phyloP scores from a whole-genome alignment of 2,888 invertebrate genomes.

The Luperina testacea region DNA sequence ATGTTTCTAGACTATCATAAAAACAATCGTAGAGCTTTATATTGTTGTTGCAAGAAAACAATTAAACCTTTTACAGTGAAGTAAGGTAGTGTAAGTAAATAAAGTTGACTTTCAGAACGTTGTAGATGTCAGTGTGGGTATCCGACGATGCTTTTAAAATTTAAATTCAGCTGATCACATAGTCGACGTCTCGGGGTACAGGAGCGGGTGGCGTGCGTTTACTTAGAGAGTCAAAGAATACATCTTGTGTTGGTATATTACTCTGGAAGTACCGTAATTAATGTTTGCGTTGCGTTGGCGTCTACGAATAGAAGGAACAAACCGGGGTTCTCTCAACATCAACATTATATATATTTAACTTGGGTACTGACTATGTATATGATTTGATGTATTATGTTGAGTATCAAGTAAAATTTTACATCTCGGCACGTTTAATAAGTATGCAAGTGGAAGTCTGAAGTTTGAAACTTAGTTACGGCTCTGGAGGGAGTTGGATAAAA shows the following conservation, averaged over 20 bases:
- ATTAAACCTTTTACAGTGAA: constrained; percentile 73
- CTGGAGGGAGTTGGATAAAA: constrained; percentile 22
- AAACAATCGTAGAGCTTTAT: constrained; percentile 79
- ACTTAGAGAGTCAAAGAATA: constrained; percentile 63
- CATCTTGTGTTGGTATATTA: constrained; percentile 49
- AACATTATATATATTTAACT: constrained; percentile 34
- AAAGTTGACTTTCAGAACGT: constrained; percentile 42
- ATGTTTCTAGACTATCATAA: constrained; percentile 81
- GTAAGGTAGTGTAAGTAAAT: constrained; percentile 41
- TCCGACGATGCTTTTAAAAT: constrained; percentile 55
- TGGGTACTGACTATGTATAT: constrained; percentile 6
- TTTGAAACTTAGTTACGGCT: constrained; percentile 38
- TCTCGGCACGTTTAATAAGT: constrained; percentile 25
- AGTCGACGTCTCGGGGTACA: constrained; percentile 42
- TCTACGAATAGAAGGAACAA: constrained; percentile 40
- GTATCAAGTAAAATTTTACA: constrained; percentile 32
- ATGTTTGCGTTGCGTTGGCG: constrained; percentile 53
- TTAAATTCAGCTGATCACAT: constrained; percentile 62
- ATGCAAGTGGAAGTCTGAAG: constrained; percentile 34
- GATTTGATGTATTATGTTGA: constrained; percentile 2
- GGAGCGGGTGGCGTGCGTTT: constrained; percentile 47
- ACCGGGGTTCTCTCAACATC: constrained; percentile 33
- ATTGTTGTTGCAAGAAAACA: constrained; percentile 77
- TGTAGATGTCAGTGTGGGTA: constrained; percentile 24
- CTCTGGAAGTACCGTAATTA: constrained; percentile 63